Evolutionary conservation across 2,888 invertebrate species (phyloP).

Genomic region (Caenorhabditis wallacei): DNA sequence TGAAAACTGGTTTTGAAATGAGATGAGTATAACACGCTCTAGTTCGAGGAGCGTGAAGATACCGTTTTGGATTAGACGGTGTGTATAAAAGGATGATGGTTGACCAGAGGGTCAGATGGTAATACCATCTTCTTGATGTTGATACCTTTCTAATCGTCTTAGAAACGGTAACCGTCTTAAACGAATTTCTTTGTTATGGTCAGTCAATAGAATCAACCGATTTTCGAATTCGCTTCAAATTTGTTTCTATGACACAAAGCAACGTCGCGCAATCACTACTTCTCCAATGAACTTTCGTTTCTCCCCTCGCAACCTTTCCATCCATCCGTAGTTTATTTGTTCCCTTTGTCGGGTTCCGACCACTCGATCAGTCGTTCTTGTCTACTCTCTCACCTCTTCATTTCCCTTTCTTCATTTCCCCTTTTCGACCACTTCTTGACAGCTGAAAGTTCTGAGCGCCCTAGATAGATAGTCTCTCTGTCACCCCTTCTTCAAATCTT

Average conservation of each 20-base stretch:
- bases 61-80: conserved; percentile 8
- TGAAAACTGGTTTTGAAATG: conserved; percentile 52
- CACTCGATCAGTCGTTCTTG: conserved; percentile 37
- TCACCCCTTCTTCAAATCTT: conserved; percentile 5
- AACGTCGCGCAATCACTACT: conserved; percentile 42
- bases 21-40: conserved; percentile 52
- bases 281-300: conserved; percentile 52
- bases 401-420: conserved; percentile 33
- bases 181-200: conserved; percentile 11
- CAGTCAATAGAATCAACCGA: not conserved
- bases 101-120: conserved; percentile 34
- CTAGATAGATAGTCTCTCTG: conserved; percentile 4
- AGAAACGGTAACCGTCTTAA: not conserved
- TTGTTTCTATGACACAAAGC: conserved; percentile 37
- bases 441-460: conserved; percentile 20
- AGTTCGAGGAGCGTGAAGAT: conserved; percentile 52
- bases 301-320: conserved; percentile 12
- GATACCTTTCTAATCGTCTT: conserved; percentile 17
- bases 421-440: conserved; percentile 31
- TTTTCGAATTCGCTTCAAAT: not conserved
- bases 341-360: conserved; percentile 56
- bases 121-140: conserved; percentile 6
- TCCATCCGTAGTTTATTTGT: conserved; percentile 60
- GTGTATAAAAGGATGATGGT: conserved; percentile 51
- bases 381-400: conserved; percentile 2